phyloP scores from a whole-genome alignment of 2,888 invertebrate genomes.

The Epistrophe grossulariae region DNA sequence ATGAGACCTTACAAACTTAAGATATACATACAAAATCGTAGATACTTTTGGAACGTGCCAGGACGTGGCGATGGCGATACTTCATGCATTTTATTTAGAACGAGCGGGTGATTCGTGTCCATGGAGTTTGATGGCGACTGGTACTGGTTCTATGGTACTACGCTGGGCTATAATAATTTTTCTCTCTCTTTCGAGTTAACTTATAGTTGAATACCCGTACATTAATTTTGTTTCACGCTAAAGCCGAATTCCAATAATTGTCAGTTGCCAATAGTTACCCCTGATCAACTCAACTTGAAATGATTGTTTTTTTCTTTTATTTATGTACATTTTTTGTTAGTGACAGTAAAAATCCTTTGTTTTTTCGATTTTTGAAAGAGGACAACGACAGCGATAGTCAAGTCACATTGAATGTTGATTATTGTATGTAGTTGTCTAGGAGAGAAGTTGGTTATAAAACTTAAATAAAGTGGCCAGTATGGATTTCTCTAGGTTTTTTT shows the following conservation, averaged over 20 bases:
- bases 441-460: neutral
- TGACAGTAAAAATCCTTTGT: slow-evolving; percentile 8
- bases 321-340: neutral
- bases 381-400: slow-evolving; percentile 3
- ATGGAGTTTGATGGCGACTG: slow-evolving; percentile 73
- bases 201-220: slow-evolving; percentile 35
- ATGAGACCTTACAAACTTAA: slow-evolving; percentile 38
- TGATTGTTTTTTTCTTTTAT: slow-evolving; percentile 1
- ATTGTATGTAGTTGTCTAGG: slow-evolving; percentile 6
- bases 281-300: slow-evolving; percentile 63
- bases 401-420: neutral
- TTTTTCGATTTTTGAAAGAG: slow-evolving; percentile 22
- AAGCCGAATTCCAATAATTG: slow-evolving; percentile 73
- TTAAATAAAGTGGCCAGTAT: neutral
- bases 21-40: neutral
- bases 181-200: slow-evolving; percentile 27
- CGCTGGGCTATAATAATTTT: slow-evolving; percentile 72
- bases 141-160: slow-evolving; percentile 75
- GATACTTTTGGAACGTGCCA: slow-evolving; percentile 68
- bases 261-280: slow-evolving; percentile 71
- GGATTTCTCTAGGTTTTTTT: neutral
- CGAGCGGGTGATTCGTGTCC: slow-evolving; percentile 67
- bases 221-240: slow-evolving; percentile 74
- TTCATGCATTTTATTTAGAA: slow-evolving; percentile 39
- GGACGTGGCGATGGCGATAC: slow-evolving; percentile 63